Base-by-base conservation (phyloP, 2,113 vertebrate genomes). In the Geococcyx californianus region DNA sequence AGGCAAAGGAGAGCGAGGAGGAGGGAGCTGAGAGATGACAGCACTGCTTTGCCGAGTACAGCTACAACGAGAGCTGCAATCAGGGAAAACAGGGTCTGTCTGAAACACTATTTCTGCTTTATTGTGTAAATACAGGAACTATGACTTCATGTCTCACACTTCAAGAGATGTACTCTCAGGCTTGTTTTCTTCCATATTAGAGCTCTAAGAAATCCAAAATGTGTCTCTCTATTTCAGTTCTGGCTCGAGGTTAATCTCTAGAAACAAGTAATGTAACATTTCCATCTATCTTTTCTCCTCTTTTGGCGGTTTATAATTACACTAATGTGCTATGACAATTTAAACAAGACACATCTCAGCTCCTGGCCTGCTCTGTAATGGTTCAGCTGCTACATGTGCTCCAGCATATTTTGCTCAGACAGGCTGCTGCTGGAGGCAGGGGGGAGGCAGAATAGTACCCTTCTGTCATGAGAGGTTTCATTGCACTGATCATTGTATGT, bases 401-500 rank as follows among this genome's bases (percentile, higher is more conserved):
- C 88, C 93, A 96, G 91, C 42, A 31, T 76, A 89, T 97, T 94
- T 94, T 91, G 69, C 82, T 97, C 87, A 93, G 87, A 90, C 58
- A 90, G 85, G 73, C 84, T 94, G 95, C 88, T 98, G 93, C 95
- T 94, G 92, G 90, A 97, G 93, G 93, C 85, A 38, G 84, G 60
- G 76, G 34, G 92, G 66, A 95, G 72, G 52, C 88, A 94, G 92
- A 82, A 85, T 93, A 93, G 77, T 95, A 78, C 87, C 96, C 93
- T 96, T 93, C 95, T 97, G 97, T 98, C 97, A 95, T 84, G 90
- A 98, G 93, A 73, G 80, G 96, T 98, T 98, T 98, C 97, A 95
- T 92, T 72, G 87, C 91, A 64, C 95, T 94, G 96, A 98, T 97
- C 96, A 97, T 94, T 96, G 89, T 84, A 93, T 85, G 87, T 95